These are phyloP conservation scores for Ageneiosus marmoratus DNA, from an alignment of 2,113 vertebrate genomes.

Conservation along the genomic window DNA sequence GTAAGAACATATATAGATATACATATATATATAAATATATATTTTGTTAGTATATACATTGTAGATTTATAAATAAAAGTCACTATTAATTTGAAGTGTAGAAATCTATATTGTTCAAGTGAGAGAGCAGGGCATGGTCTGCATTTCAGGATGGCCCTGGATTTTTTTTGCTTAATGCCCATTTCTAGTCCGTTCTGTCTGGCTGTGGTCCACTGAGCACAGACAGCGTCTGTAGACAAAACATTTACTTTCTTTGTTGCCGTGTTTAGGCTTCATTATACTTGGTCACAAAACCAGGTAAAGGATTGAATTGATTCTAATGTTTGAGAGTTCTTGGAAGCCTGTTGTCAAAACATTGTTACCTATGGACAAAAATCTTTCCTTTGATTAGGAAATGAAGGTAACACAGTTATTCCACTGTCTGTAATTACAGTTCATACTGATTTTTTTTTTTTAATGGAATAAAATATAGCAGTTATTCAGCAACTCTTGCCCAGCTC, in stretches of 20 bases:
- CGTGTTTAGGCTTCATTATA: constrained; percentile 9
- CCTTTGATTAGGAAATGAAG: constrained; percentile 31
- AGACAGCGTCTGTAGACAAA: neutral
- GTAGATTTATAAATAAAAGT: constrained; percentile 81
- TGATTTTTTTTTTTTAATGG: constrained; percentile 56
- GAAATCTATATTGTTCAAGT: constrained; percentile 75
- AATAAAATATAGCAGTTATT: constrained; percentile 51
- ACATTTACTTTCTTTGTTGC: constrained; percentile 9
- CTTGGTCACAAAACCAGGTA: neutral
- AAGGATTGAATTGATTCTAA: constrained; percentile 2
- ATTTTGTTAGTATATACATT: constrained; percentile 86
- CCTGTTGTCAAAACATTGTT: constrained; percentile 15
- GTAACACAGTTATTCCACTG: constrained; percentile 40
- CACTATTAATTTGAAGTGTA: constrained; percentile 76
- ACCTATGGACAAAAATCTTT: constrained; percentile 7
- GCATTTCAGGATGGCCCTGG: constrained; percentile 11
- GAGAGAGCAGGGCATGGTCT: constrained; percentile 67
- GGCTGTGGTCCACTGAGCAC: neutral
- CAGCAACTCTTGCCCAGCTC: constrained; percentile 60
- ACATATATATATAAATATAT: constrained; percentile 75
- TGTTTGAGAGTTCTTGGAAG: constrained; percentile 15
- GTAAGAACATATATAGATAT: constrained; percentile 70
- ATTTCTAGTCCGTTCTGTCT: constrained; percentile 17
- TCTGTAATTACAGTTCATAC: constrained; percentile 33
- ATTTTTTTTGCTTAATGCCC: constrained; percentile 26